phyloP scores from a whole-genome alignment of 1,140 invertebrate genomes.

The Helicorthomorpha holstii region DNA sequence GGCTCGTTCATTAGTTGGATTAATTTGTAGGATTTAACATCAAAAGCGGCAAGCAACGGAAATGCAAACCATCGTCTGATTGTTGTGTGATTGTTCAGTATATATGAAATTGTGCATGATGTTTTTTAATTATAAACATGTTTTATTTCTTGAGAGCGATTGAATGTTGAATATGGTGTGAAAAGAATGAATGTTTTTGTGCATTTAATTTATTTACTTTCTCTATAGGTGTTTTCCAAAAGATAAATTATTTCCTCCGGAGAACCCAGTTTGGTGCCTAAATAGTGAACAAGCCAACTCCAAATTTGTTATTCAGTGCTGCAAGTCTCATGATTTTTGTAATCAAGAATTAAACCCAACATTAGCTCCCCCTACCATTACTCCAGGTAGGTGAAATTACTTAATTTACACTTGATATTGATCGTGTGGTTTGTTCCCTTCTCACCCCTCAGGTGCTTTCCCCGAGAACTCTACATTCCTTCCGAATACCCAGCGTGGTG shows the following conservation, averaged over 20 bases:
- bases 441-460: constrained; percentile 29
- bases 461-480: constrained; percentile 32
- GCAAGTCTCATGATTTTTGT: constrained; percentile 46
- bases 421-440: not conserved
- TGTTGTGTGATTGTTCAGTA: too few relatives aligned
- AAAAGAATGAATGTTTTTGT: not conserved
- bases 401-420: constrained; percentile 10
- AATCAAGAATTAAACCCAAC: constrained; percentile 36
- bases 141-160: too few relatives aligned
- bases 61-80: too few relatives aligned
- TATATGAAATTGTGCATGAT: too few relatives aligned
- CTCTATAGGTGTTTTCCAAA: constrained; percentile 45
- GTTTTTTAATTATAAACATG: too few relatives aligned
- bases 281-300: constrained; percentile 32
- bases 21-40: too few relatives aligned
- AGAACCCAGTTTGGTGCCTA: constrained; percentile 45
- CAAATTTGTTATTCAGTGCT: constrained; percentile 38
- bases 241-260: constrained; percentile 49
- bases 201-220: constrained; percentile 3
- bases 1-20: too few relatives aligned
- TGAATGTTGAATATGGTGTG: too few relatives aligned
- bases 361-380: constrained; percentile 17
- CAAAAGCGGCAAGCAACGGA: too few relatives aligned
- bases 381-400: constrained; percentile 17
- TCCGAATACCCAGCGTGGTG: constrained; percentile 31